Evolutionary conservation across 2,888 invertebrate genomes (phyloP).

Genomic region (Leucophenga maculata): DNA sequence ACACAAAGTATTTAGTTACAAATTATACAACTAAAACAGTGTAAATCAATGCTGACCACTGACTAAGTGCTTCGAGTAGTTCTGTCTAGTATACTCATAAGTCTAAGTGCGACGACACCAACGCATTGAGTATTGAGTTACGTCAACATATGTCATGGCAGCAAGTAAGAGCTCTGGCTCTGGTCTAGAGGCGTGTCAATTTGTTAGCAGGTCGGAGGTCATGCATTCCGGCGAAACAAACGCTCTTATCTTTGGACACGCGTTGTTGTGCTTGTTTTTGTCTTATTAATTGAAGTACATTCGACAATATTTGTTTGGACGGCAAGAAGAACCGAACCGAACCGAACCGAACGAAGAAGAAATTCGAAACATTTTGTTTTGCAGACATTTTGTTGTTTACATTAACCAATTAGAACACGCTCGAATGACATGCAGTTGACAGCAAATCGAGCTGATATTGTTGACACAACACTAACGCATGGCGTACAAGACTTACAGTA

Average conservation of each 20-base stretch:
- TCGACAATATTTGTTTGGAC: conserved; percentile 49
- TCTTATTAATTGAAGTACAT: conserved; percentile 58
- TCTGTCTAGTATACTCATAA: too few relatives aligned
- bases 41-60: not conserved
- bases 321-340: too few relatives aligned
- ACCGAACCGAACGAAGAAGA: too few relatives aligned
- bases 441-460: conserved; percentile 4
- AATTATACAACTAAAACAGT: too few relatives aligned
- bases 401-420: conserved; percentile 60
- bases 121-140: conserved; percentile 18
- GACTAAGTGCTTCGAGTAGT: not conserved
- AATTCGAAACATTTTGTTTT: conserved; percentile 36
- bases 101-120: not conserved
- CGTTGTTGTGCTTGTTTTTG: conserved; percentile 52
- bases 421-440: conserved; percentile 16
- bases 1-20: conserved; percentile 10
- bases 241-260: conserved; percentile 37
- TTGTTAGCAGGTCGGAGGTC: too few relatives aligned
- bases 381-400: conserved; percentile 50
- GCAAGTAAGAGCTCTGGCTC: too few relatives aligned
- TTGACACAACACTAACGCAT: conserved; percentile 5
- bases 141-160: conserved; percentile 10
- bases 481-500: not conserved
- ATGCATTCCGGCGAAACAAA: too few relatives aligned
- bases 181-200: too few relatives aligned